Conservation (phyloP, 2,797 vertebrate genomes). For the Pachyuromys duprasi region DNA sequence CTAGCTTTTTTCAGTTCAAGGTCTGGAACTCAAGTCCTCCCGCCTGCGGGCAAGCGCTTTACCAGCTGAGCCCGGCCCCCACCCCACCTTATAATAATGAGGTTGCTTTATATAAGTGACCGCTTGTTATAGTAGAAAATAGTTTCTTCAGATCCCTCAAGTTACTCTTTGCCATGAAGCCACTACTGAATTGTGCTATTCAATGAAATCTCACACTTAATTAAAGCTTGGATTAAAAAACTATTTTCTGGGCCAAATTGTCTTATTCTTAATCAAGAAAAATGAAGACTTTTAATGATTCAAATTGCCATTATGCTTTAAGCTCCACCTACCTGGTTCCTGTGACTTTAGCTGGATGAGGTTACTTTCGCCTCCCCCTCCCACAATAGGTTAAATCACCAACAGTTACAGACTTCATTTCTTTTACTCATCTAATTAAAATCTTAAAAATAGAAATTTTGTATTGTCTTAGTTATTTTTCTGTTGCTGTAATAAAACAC, state of each 20-base stretch:
- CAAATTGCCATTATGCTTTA: background rate
- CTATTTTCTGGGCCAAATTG: conserved; percentile 22
- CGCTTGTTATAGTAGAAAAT: background rate
- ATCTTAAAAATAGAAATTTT: conserved; percentile 59
- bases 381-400: background rate
- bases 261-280: background rate
- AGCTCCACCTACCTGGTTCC: background rate
- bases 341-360: conserved; percentile 8
- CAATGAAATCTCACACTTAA: background rate
- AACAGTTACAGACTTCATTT: conserved; percentile 8
- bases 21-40: background rate
- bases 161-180: background rate
- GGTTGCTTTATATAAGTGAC: background rate
- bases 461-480: background rate
- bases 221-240: conserved; percentile 8
- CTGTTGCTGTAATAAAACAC: background rate
- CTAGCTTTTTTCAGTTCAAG: background rate
- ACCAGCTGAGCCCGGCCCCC: background rate
- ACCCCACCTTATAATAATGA: background rate
- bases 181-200: background rate
- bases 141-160: background rate
- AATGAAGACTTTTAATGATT: background rate
- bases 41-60: background rate
- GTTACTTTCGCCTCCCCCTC: background rate
- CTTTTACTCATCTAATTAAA: conserved; percentile 33